phyloP scores from a whole-genome alignment of 2,797 vertebrate genomes.

The Microcaecilia unicolor region DNA sequence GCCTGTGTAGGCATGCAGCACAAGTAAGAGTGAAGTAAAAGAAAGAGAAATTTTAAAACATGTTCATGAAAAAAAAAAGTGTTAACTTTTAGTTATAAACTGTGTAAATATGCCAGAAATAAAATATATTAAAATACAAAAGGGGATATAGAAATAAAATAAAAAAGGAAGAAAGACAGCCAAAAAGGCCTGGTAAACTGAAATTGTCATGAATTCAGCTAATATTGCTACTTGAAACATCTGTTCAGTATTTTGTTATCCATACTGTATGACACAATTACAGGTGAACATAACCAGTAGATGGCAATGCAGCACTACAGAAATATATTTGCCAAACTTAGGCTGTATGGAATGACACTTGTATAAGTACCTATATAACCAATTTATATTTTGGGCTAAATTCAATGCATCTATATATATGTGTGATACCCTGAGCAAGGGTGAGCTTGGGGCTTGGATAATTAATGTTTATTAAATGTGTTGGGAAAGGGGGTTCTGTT shows the following conservation, averaged over 20 bases:
- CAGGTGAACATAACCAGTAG: constrained; percentile 34
- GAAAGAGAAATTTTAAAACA: no score
- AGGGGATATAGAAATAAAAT: neutral
- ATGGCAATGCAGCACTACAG: constrained; percentile 48
- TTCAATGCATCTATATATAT: constrained; percentile 36
- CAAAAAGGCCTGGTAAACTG: neutral
- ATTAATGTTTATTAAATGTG: no score
- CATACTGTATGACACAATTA: neutral
- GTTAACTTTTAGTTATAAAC: no score
- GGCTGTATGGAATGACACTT: constrained; percentile 20
- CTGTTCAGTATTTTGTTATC: neutral
- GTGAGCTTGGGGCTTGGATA: no score
- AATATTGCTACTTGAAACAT: neutral
- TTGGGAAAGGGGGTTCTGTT: no score
- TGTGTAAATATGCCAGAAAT: no score
- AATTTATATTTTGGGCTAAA: constrained; percentile 34
- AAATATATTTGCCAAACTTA: constrained; percentile 20
- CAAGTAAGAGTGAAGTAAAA: no score
- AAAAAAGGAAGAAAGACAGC: neutral
- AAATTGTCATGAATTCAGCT: neutral
- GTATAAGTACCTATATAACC: constrained; percentile 41
- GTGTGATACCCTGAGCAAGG: no score
- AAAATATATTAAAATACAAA: no score
- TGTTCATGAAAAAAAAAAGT: no score
- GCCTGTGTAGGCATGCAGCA: no score